Evolutionary conservation across 2,797 vertebrate species (phyloP).

Genomic region (Arctocebus calabarensis): DNA sequence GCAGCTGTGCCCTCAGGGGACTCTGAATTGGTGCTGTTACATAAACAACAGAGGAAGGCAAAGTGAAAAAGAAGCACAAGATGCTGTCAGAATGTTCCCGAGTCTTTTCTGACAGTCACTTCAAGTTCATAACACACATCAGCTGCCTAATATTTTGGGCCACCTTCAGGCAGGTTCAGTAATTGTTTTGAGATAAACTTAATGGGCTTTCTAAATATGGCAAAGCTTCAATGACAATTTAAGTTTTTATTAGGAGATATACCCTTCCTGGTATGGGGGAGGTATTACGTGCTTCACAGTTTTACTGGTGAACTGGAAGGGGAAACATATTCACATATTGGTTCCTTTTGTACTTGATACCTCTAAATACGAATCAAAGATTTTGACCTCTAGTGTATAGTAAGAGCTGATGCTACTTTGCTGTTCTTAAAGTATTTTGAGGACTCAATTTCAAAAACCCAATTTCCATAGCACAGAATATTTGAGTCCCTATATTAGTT

Average conservation of each 20-base stretch:
- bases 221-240: not conserved
- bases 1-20: slow-evolving; percentile 17
- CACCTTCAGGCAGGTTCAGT: not conserved
- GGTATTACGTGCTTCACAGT: not conserved
- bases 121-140: not conserved
- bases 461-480: not conserved
- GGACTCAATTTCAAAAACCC: not conserved
- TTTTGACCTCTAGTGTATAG: not conserved
- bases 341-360: not conserved
- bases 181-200: not conserved
- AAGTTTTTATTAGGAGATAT: not conserved
- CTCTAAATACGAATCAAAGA: not conserved
- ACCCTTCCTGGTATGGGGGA: not conserved
- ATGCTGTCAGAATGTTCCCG: not conserved
- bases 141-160: not conserved
- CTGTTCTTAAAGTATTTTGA: not conserved
- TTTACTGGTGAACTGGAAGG: not conserved
- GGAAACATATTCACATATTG: not conserved
- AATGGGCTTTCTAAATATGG: not conserved
- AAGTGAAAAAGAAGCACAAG: not conserved
- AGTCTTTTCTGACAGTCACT: not conserved
- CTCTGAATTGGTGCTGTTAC: slow-evolving; percentile 42
- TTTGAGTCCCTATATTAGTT: not conserved
- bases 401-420: not conserved
- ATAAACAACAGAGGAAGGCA: not conserved